A percentile compares a stretch with the other conserved stretches of the same genome.
phyloP scores from a whole-genome alignment of 2,888 invertebrate genomes.

The Thymelicus acteon region DNA sequence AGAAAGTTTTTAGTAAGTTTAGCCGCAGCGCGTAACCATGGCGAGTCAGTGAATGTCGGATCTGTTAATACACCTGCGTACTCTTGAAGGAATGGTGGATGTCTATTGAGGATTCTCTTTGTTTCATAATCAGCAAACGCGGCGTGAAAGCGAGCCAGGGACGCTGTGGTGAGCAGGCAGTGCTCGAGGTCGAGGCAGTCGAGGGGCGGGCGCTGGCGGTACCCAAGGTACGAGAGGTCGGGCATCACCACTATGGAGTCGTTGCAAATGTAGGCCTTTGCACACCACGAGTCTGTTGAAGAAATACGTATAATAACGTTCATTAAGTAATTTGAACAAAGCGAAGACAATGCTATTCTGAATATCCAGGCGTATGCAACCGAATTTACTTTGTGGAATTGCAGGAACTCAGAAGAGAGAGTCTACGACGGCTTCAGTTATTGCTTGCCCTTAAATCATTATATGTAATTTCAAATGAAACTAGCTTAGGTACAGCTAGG shows the following conservation, averaged over 20 bases:
- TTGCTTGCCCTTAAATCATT: too few relatives aligned
- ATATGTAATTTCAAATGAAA: too few relatives aligned
- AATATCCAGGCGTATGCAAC: too few relatives aligned
- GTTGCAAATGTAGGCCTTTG: constrained; percentile 59
- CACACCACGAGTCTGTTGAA: constrained; percentile 55
- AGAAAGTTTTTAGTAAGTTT: constrained; percentile 61
- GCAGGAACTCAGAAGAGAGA: too few relatives aligned
- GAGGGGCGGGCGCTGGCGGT: constrained; percentile 48
- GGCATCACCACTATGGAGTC: constrained; percentile 68
- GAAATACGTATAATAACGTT: neutral
- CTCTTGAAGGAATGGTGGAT: constrained; percentile 49
- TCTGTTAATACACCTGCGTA: constrained; percentile 56
- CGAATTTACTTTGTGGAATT: too few relatives aligned
- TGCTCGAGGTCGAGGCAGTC: constrained; percentile 60
- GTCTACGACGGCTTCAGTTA: too few relatives aligned
- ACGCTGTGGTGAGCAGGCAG: constrained; percentile 48
- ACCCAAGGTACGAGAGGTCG: constrained; percentile 63
- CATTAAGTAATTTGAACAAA: neutral
- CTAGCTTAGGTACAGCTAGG: too few relatives aligned
- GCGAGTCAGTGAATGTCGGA: constrained; percentile 56
- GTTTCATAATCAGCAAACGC: constrained; percentile 63
- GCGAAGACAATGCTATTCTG: too few relatives aligned
- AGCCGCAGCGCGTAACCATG: constrained; percentile 61
- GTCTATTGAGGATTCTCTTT: neutral
- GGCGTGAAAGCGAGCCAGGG: constrained; percentile 71